Evolutionary conservation across 2,797 vertebrate genomes (phyloP).

Genomic region (Eulemur coronatus): DNA sequence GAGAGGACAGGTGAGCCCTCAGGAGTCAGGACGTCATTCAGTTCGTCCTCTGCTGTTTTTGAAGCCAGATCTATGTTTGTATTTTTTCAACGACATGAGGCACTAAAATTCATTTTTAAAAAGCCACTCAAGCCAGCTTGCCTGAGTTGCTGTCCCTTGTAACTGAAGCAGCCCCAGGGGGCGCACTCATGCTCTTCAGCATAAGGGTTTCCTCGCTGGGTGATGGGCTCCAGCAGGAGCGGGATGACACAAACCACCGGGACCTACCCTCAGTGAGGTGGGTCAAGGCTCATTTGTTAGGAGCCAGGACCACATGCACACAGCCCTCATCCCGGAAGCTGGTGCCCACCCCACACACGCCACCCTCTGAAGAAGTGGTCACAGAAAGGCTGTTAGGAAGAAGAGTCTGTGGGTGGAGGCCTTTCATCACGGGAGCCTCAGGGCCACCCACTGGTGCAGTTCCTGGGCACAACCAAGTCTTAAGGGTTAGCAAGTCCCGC

Average conservation of each 20-base stretch:
- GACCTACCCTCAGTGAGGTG: not conserved
- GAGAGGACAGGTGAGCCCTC: not conserved
- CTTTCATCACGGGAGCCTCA: not conserved
- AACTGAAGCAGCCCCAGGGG: not conserved
- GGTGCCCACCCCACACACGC: not conserved
- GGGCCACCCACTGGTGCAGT: accelerated
- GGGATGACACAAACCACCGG: not conserved
- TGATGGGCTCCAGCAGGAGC: not conserved
- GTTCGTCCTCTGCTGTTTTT: not conserved
- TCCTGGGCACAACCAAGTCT: not conserved
- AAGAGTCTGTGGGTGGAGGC: not conserved
- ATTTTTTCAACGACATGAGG: not conserved
- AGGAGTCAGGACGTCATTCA: not conserved
- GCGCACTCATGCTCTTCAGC: not conserved
- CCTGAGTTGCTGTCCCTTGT: not conserved
- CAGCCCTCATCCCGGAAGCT: not conserved
- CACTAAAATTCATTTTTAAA: not conserved
- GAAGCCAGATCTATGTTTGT: not conserved
- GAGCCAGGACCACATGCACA: too few species aligned
- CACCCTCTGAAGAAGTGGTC: not conserved
- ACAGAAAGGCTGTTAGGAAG: not conserved
- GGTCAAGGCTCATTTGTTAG: too few species aligned
- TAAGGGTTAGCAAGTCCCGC: accelerated
- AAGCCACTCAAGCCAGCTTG: not conserved
- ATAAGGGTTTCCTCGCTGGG: not conserved